Evolutionary conservation across 2,888 invertebrate genomes (phyloP), one percentile per base, ranked within the genome.

Genomic region (Drosophila kanekoi): DNA sequence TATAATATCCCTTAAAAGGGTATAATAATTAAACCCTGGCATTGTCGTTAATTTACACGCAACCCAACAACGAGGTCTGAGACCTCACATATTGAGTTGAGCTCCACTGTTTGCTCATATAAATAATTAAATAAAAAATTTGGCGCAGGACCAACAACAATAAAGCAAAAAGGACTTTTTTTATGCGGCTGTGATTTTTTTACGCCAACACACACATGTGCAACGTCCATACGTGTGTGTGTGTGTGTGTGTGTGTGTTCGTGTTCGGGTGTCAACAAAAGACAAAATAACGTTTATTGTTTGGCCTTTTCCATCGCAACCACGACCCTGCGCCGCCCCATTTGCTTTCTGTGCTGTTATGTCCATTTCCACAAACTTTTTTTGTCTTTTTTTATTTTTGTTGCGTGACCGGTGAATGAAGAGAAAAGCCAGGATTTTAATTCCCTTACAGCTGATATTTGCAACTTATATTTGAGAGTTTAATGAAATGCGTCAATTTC

Each of bases 61-160:
- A 70, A 28, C 11, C 52, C 53, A 43, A 56, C 71, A 62, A 40
- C 37, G 14, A 40, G 20, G 32, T 13, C 40, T 41, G 41, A 35
- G 58, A 40, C 41, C 52, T 41, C 37, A 51, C 54, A 41, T 35
- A 32, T 61, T 40, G 52, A 62, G 51, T 56, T 56, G 52, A 59
- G 70, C 76, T 82, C 73, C 65, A 80, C 79, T 89, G 87, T 79
- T 87, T 84, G 79, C 85, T 84, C 84, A 77, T 78, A 76, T 87
- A 82, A 85, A 85, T 87, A 89, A 89, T 80, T 85, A 82, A 80
- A 80, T 74, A 80, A 87, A 90, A 89, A 89, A 86, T 86, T 89
- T 89, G 87, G 77, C 65, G 72, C 75, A 77, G 73, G 76, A 78
- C 49, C 72, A 77, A 69, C 69, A 66, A 62, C 47, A 51, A 38